Evolutionary conservation across 35 echinoderm and acorn worm species (phyloP).

Genomic region (Apostichopus parvimensis): DNA sequence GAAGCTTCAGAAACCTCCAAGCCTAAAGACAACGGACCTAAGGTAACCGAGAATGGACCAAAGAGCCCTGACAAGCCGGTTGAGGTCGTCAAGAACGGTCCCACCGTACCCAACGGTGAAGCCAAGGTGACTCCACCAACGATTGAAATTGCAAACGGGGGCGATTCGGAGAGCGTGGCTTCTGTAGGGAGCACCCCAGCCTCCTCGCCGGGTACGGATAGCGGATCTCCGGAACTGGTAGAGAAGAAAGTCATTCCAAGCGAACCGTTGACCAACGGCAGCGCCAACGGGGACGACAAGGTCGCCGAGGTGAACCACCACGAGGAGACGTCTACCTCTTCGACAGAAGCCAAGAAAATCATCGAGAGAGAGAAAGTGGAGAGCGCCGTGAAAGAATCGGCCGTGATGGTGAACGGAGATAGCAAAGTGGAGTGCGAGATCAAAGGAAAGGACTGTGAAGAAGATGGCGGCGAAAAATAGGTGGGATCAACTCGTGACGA

Average conservation of each 20-base stretch:
- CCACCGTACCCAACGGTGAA: neutral
- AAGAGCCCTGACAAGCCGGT: neutral
- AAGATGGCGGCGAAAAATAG: neutral
- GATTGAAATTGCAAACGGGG: neutral
- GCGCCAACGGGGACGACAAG: neutral
- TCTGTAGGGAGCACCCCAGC: slow-evolving; percentile 19
- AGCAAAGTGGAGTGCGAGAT: neutral
- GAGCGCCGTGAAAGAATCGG: neutral
- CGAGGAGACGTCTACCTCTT: neutral
- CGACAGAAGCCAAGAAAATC: slow-evolving; percentile 10
- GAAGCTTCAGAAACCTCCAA: neutral
- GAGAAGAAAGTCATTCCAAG: neutral
- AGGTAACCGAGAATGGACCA: neutral
- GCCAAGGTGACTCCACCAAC: neutral
- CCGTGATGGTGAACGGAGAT: slow-evolving; percentile 10
- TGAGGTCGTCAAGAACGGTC: neutral
- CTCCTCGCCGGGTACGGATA: slow-evolving; percentile 11
- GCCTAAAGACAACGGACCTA: slow-evolving; percentile 17
- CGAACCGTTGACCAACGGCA: slow-evolving; percentile 18
- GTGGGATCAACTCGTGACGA: neutral
- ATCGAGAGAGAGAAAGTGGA: slow-evolving; percentile 22
- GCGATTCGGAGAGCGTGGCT: neutral
- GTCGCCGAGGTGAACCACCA: neutral
- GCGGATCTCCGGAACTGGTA: too few relatives aligned
- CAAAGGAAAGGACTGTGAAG: neutral